Evolutionary conservation across 2,888 invertebrate species (phyloP), one percentile per base, ranked within the genome.

Genomic region (Ptilodon capucinus): DNA sequence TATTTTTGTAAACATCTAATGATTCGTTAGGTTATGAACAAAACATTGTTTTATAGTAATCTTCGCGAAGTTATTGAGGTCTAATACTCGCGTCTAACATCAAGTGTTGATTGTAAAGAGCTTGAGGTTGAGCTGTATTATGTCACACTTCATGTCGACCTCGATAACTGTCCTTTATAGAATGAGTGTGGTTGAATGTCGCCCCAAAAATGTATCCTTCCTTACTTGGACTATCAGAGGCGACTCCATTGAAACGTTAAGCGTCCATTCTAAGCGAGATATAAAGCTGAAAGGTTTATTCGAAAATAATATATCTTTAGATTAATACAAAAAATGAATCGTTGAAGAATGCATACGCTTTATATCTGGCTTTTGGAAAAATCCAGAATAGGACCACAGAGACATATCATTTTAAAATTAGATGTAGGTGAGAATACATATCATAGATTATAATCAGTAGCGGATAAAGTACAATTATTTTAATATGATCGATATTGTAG

Each of bases 311-410:
- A 72, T 76, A 76, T 80, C 77, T 74, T 75, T 84, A 86, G 78
- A 72, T 60, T 75, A 66, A 61, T 69, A 75, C 74, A 78, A 74
- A 72, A 69, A 68, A 71, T 79, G 78, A 82, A 81, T 80, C 78
- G 78, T 80, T 79, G 74, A 85, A 88, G 89, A 90, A 90, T 87
- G 87, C 79, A 86, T 84, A 79, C 90, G 90, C 91, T 91, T 90
- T 89, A 89, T 89, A 86, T 90, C 88, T 89, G 84, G 89, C 88
- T 89, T 88, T 84, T 84, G 81, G 81, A 76, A 78, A 79, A 81
- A 84, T 85, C 89, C 91, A 85, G 83, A 84, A 81, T 85, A 87
- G 88, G 89, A 87, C 86, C 86, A 89, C 76, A 78, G 77, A 83
- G 74, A 86, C 86, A 88, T 89, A 87, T 87, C 86, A 82, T 79